Percentiles rank a stretch among this genome's conserved stretches.
Evolutionary conservation across 2,888 invertebrate species (phyloP).

Genomic region (Drosophila borealis): DNA sequence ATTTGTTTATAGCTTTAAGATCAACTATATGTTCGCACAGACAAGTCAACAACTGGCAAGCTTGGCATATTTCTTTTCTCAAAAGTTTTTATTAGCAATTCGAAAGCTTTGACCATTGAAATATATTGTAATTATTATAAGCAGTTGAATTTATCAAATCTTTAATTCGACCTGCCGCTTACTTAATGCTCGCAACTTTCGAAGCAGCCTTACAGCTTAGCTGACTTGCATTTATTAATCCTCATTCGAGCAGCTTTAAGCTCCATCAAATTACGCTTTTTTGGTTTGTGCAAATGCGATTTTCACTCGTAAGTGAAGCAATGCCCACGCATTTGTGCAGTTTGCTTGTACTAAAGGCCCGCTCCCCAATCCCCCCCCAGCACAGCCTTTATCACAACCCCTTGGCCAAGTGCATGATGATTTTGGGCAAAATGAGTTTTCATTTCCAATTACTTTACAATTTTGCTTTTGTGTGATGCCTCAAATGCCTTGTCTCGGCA

Average conservation of each 20-base stretch:
- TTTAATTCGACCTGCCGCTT: too few relatives aligned
- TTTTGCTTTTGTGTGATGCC: conserved; percentile 66
- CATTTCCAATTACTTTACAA: conserved; percentile 79
- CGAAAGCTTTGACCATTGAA: too few relatives aligned
- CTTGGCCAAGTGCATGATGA: conserved; percentile 38
- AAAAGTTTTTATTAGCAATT: too few relatives aligned
- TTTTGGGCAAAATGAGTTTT: conserved; percentile 72
- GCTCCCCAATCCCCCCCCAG: too few relatives aligned
- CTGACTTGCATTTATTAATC: not conserved
- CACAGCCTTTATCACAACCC: too few relatives aligned
- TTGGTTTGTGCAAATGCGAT: conserved; percentile 25
- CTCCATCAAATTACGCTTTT: conserved; percentile 38
- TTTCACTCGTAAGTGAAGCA: conserved; percentile 6
- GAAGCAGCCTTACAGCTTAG: not conserved
- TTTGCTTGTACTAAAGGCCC: conserved; percentile 3
- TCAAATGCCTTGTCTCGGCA: conserved; percentile 39
- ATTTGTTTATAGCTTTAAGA: too few relatives aligned
- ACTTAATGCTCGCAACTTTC: not conserved
- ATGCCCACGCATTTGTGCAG: conserved; percentile 36
- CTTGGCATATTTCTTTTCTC: too few relatives aligned
- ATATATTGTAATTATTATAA: too few relatives aligned
- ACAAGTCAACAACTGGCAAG: too few relatives aligned
- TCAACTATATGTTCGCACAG: too few relatives aligned
- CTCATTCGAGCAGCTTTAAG: conserved; percentile 10
- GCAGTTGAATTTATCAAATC: too few relatives aligned